phyloP scores from a whole-genome alignment of 2,888 invertebrate genomes.

The Sesamia inferens region DNA sequence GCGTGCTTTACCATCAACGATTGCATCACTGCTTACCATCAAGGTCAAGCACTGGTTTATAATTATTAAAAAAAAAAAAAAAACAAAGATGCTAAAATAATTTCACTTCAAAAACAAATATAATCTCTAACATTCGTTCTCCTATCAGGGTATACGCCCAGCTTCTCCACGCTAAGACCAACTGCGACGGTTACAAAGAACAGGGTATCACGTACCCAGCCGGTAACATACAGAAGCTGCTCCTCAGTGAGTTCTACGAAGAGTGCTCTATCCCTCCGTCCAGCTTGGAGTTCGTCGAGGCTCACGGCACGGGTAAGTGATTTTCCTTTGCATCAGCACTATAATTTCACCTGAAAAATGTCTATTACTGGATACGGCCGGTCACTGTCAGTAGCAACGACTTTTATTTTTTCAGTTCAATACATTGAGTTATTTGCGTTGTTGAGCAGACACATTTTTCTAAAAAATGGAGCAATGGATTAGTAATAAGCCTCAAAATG shows the following conservation, averaged over 20 bases:
- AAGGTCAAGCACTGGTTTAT: too few relatives aligned
- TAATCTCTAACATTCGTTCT: neutral
- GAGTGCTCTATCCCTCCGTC: constrained; percentile 93
- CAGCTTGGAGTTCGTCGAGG: constrained; percentile 94
- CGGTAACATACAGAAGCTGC: constrained; percentile 90
- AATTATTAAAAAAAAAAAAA: too few relatives aligned
- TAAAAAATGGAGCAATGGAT: too few relatives aligned
- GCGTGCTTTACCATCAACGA: too few relatives aligned
- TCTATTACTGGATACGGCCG: neutral
- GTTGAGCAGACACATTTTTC: too few relatives aligned
- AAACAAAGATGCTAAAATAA: neutral
- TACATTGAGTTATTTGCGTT: too few relatives aligned
- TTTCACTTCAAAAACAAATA: too few relatives aligned
- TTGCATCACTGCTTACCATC: too few relatives aligned
- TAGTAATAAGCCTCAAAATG: too few relatives aligned
- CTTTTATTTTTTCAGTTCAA: too few relatives aligned
- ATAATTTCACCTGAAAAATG: too few relatives aligned
- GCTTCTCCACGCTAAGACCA: constrained; percentile 94
- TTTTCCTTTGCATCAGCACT: neutral
- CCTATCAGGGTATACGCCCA: constrained; percentile 91
- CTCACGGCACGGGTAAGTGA: constrained; percentile 94
- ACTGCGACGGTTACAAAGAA: constrained; percentile 94
- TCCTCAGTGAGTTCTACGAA: constrained; percentile 91
- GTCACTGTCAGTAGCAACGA: too few relatives aligned
- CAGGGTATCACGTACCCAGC: constrained; percentile 93